Evolutionary conservation across 2,888 invertebrate species (phyloP).

Genomic region (Conistra vaccinii): DNA sequence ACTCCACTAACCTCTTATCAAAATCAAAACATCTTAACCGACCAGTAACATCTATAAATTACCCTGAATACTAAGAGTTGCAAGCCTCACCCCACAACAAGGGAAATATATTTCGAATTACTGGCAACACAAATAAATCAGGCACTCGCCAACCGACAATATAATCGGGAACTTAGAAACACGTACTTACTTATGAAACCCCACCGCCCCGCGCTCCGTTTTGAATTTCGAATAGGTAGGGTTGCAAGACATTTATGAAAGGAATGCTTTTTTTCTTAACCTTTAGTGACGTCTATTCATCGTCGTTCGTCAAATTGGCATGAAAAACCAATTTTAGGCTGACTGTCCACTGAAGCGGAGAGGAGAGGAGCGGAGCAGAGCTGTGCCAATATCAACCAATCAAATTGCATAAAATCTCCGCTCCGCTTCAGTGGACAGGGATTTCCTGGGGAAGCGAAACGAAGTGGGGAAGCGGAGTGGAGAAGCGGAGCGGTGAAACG

Average conservation of each 20-base stretch:
- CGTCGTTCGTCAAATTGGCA: not conserved
- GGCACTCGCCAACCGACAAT: constrained; percentile 70
- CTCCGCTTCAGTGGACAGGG: too few relatives aligned
- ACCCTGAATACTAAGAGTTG: constrained; percentile 66
- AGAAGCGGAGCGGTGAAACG: too few relatives aligned
- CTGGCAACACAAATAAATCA: constrained; percentile 78
- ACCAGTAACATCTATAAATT: constrained; percentile 66
- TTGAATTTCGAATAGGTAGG: constrained; percentile 74
- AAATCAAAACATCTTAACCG: constrained; percentile 65
- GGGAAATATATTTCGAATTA: constrained; percentile 78
- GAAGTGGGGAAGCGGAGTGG: too few relatives aligned
- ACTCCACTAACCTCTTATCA: constrained; percentile 51
- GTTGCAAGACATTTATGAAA: constrained; percentile 56
- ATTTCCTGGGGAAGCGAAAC: too few relatives aligned
- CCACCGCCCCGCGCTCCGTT: constrained; percentile 70
- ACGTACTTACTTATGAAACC: constrained; percentile 79
- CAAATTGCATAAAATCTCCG: too few relatives aligned
- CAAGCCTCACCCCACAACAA: constrained; percentile 67
- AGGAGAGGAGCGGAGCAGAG: too few relatives aligned
- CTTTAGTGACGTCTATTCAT: not conserved
- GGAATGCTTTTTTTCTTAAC: not conserved
- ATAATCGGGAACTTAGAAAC: constrained; percentile 76
- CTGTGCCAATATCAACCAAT: too few relatives aligned
- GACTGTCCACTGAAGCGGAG: too few relatives aligned
- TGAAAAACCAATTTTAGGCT: too few relatives aligned